Evolutionary conservation across 2,113 vertebrate species (phyloP), one percentile per base, ranked within the genome.

Genomic region (Halichoeres trimaculatus): DNA sequence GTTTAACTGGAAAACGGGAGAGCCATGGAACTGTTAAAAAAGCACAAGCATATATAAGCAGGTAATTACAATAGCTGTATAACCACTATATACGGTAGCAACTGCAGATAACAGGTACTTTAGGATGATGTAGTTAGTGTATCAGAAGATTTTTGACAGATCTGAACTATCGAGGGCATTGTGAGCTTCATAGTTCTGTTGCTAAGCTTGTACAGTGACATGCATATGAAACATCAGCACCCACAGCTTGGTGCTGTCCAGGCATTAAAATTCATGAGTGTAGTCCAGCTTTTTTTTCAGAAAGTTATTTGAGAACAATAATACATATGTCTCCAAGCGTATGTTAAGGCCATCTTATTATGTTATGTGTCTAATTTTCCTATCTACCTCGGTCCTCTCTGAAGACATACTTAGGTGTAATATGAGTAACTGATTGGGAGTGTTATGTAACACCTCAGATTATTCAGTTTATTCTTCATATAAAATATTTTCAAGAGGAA

Each of bases 91-190:
- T 78, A 87, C 83, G 74, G 70, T 72, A 87, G 81, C 76, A 68
- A 83, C 86, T 84, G 89, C 80, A 89, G 78, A 77, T 82, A 70
- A 91, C 78, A 82, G 71, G 81, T 86, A 85, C 71, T 90, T 78
- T 64, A 68, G 70, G 59, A 85, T 55, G 71, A 86, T 83, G 70
- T 61, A 77, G 74, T 88, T 81, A 88, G 71, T 83, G 81, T 78
- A 84, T 85, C 64, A 68, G 79, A 56, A 85, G 57, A 68, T 51
- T 48, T 85, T 51, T 74, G 80, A 69, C 72, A 81, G 71, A 62
- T 56, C n/a, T 78, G 58, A 72, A 72, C 74, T 62, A 70, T 16
- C 74, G 72, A 65, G 59, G 70, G 63, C 66, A 63, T 84, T 35
- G 56, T 60, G 60, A 77, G 40, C 52, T 66, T 62, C 19, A 24